These are phyloP conservation scores for Neofelis nebulosa DNA, from an alignment of 2,113 vertebrate species.

Conservation along the genomic window DNA sequence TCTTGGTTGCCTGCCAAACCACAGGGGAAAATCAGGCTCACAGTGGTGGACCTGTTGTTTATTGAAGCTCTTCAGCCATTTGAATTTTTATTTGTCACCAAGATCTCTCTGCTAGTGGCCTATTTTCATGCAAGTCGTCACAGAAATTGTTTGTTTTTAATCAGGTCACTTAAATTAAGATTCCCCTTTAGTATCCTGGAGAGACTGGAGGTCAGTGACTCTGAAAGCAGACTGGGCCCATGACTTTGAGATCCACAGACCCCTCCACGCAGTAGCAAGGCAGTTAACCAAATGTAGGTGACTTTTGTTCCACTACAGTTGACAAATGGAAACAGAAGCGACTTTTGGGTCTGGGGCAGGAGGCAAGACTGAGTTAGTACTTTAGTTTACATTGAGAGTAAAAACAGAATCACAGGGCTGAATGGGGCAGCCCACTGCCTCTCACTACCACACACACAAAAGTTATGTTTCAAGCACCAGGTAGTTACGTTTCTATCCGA, in stretches of 20 bases:
- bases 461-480: background rate
- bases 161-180: slow-evolving; percentile 62
- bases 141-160: slow-evolving; percentile 47
- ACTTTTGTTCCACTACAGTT: background rate
- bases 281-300: slow-evolving; percentile 53
- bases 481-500: background rate
- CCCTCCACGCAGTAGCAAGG: background rate
- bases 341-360: slow-evolving; percentile 34
- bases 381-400: background rate
- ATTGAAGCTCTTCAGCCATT: slow-evolving; percentile 17
- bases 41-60: background rate
- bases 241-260: background rate
- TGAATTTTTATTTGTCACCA: slow-evolving; percentile 59
- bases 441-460: background rate
- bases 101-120: slow-evolving; percentile 50
- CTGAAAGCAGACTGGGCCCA: slow-evolving; percentile 8
- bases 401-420: background rate
- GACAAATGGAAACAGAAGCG: slow-evolving; percentile 58
- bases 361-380: slow-evolving; percentile 50
- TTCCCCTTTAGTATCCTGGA: slow-evolving; percentile 23
- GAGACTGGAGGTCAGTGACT: slow-evolving; percentile 55
- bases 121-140: slow-evolving; percentile 60
- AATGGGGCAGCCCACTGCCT: background rate
- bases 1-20: background rate
- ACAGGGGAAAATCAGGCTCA: background rate